phyloP scores from a whole-genome alignment of 2,888 invertebrate genomes.

The Polyploca ridens region DNA sequence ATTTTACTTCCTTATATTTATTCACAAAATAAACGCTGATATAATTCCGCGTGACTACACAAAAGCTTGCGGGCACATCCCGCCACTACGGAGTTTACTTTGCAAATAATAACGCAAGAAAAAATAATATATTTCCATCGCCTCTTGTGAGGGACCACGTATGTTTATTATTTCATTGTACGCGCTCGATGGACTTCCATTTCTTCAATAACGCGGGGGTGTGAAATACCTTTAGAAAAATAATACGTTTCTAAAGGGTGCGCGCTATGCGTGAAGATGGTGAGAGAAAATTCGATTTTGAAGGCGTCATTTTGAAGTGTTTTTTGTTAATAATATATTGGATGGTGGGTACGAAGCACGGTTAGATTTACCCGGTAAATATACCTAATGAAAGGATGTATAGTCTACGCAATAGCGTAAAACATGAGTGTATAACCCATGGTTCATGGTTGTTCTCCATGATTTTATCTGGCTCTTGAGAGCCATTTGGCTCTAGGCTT shows the following conservation, averaged over 20 bases:
- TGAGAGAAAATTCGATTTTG: slow-evolving; percentile 31
- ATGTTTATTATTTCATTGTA: slow-evolving; percentile 59
- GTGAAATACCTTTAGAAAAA: slow-evolving; percentile 20
- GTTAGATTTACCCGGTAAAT: background rate
- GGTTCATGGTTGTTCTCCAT: too few relatives aligned
- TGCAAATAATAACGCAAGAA: slow-evolving; percentile 41
- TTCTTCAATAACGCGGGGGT: slow-evolving; percentile 6
- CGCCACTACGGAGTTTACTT: slow-evolving; percentile 32
- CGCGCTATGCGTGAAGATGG: slow-evolving; percentile 5
- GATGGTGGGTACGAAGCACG: background rate
- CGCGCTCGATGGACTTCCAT: slow-evolving; percentile 42
- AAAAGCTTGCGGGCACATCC: background rate
- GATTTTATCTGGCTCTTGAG: too few relatives aligned
- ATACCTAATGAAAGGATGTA: too few relatives aligned
- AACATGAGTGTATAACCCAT: too few relatives aligned
- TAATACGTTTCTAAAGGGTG: slow-evolving; percentile 1
- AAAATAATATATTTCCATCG: slow-evolving; percentile 38
- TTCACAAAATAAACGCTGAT: background rate
- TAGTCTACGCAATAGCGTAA: too few relatives aligned
- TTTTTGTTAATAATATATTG: background rate
- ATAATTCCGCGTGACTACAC: background rate
- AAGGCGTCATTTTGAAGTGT: slow-evolving; percentile 20
- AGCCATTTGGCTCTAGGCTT: too few relatives aligned
- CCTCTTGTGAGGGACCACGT: slow-evolving; percentile 43
- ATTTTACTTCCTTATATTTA: background rate